Evolutionary conservation across 1,140 invertebrate genomes (phyloP), one percentile per base, ranked within the genome.

Genomic region (Papilio polytes): DNA sequence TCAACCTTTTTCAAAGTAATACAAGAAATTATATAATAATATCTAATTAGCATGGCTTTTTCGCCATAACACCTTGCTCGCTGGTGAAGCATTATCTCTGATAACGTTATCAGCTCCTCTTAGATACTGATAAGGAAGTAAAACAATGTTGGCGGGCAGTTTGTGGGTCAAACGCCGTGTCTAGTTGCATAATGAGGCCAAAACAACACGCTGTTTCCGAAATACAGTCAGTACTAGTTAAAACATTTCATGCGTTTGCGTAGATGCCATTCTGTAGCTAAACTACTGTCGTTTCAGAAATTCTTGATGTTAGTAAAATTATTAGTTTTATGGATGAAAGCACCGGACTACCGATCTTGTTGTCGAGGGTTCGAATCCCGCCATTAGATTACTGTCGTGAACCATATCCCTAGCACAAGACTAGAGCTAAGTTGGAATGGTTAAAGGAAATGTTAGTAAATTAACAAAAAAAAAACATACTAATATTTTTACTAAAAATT

Each of bases 101-200:
- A 70, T 31, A 70, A 70, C 26, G 4, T 70, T 70, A 70, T 70
- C 63, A 31, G 63, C 63, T 70, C 63, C 26, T 70, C 63, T 70
- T 70, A 70, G 63, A 36, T 70, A 70, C 12, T 15, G 63, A 70
- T 70, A 70, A 36, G 26, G 63, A 70, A 70, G 63, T 70, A 26
- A 70, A 70, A 70, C 63, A 70, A 31, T 31, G 63, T 36, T 18
- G 3, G 26, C 15, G 63, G 20, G 10, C 20, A 63, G 22, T 63
- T 70, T 70, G 12, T 70, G 63, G 63, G 63, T 70, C 63, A 63
- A 70, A 70, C 63, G 3, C 10, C 59, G 59, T 4, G 63, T 70
- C 63, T 63, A 3, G 31, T 70, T 70, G 63, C 63, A 36, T 70
- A 70, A 70, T 70, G 63, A 70, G 63, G 63, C 13, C 26, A 36